Percentiles rank a stretch among this genome's conserved stretches.
These are phyloP conservation scores for Siniperca chuatsi DNA, from an alignment of 2,113 vertebrate genomes.

Conservation along the genomic window DNA sequence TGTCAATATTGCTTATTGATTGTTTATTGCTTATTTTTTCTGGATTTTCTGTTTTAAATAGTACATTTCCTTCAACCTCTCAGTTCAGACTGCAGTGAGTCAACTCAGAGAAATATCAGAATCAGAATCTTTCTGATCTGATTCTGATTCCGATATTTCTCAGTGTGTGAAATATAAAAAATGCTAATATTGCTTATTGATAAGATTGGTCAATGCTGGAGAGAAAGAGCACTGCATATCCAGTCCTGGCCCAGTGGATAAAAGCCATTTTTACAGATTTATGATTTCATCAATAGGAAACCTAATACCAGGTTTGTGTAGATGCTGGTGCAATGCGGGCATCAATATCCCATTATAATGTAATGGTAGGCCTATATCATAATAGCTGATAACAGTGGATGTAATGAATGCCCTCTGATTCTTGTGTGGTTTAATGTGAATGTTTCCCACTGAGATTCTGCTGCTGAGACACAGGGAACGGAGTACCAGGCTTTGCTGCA, in stretches of 20 bases:
- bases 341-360: conserved; percentile 69
- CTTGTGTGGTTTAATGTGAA: conserved; percentile 15
- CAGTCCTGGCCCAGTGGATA: background rate
- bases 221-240: background rate
- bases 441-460: conserved; percentile 36
- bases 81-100: conserved; percentile 41
- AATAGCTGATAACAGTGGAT: conserved; percentile 39
- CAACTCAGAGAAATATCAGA: conserved; percentile 38
- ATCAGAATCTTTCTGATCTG: too few relatives aligned
- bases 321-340: conserved; percentile 48
- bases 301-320: conserved; percentile 36
- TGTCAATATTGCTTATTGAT: background rate
- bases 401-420: conserved; percentile 35
- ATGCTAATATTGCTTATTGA: background rate
- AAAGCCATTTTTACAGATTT: conserved; percentile 58
- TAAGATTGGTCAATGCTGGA: conserved; percentile 10
- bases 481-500: conserved; percentile 19
- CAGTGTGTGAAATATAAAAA: background rate
- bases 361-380: conserved; percentile 38
- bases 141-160: too few relatives aligned
- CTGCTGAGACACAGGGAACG: conserved; percentile 20
- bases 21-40: background rate
- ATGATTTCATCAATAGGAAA: conserved; percentile 62
- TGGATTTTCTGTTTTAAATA: conserved; percentile 15
- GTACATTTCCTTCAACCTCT: conserved; percentile 19